phyloP scores from a whole-genome alignment of 2,113 vertebrate species.

The Acanthisitta chloris region DNA sequence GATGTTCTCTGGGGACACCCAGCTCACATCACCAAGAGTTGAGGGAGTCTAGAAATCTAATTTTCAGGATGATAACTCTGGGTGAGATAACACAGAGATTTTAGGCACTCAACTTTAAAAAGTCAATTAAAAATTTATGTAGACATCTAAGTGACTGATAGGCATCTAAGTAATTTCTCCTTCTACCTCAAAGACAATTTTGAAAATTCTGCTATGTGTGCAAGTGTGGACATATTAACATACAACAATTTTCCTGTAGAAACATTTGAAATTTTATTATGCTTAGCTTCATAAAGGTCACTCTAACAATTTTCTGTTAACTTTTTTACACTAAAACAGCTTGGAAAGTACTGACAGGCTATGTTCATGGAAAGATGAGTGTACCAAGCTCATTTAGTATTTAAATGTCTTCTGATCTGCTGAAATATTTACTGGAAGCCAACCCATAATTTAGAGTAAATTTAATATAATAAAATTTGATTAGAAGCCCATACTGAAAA shows the following conservation, averaged over 20 bases:
- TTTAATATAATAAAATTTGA: background rate
- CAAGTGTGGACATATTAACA: background rate
- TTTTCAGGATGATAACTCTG: background rate
- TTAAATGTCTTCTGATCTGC: background rate
- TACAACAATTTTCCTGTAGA: background rate
- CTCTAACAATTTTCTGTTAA: background rate
- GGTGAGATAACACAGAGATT: background rate
- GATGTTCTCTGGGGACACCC: background rate
- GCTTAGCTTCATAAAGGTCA: background rate
- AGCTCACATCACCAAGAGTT: background rate
- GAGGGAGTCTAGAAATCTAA: background rate
- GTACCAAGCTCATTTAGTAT: background rate
- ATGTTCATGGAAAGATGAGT: background rate
- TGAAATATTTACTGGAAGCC: background rate
- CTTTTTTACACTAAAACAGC: background rate
- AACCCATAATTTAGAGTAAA: slow-evolving; percentile 1
- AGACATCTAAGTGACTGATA: background rate
- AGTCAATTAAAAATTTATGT: background rate
- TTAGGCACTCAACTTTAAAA: background rate
- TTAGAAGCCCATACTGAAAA: background rate
- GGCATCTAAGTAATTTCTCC: background rate
- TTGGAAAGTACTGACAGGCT: background rate
- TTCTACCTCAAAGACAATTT: background rate
- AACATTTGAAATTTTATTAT: background rate
- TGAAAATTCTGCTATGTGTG: background rate